phyloP scores from a whole-genome alignment of 92 coral and sea anemone species.

The Ricordea florida region DNA sequence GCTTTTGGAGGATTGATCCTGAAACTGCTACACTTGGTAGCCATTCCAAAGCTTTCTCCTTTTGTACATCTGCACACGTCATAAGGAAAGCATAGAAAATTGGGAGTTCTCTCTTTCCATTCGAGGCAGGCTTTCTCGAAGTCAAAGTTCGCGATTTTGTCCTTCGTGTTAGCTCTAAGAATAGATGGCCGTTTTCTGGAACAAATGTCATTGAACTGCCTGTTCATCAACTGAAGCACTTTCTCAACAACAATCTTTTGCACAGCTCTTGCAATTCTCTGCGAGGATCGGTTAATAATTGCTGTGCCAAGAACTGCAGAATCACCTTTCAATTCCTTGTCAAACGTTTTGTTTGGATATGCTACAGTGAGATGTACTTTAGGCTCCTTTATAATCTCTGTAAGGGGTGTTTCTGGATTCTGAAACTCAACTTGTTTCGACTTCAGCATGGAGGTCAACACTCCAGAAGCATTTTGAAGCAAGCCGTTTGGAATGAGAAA shows the following conservation, averaged over 20 bases:
- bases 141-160: no score
- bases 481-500: background rate
- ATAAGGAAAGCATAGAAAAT: no score
- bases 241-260: conserved; percentile 27
- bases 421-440: conserved; percentile 9
- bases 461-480: conserved; percentile 1
- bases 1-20: no score
- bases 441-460: conserved; percentile 17
- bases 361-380: conserved; percentile 32
- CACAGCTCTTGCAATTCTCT: background rate
- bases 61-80: no score
- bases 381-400: background rate
- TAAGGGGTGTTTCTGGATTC: background rate
- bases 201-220: no score
- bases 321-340: conserved; percentile 18
- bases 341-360: conserved; percentile 41
- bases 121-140: no score
- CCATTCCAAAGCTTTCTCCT: no score
- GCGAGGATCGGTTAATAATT: background rate
- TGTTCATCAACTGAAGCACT: no score
- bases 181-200: no score
- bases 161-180: no score
- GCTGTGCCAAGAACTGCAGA: conserved; percentile 25
- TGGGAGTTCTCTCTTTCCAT: no score
- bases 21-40: no score